Evolutionary conservation across 2,797 vertebrate genomes (phyloP).

Genomic region (Notamacropus eugenii): DNA sequence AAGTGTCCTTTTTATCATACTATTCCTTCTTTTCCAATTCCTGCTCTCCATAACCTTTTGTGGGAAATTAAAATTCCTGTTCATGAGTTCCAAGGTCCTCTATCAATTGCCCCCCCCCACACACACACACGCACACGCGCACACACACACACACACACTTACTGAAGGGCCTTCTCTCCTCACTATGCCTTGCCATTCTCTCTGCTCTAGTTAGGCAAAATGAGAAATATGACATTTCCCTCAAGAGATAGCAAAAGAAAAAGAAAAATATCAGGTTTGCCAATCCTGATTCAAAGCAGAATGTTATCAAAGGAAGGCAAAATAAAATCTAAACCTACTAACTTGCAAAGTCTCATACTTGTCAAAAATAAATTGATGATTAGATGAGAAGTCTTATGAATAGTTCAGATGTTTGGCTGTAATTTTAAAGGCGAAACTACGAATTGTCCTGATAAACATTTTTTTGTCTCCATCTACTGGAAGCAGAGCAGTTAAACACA

Average conservation of each 20-base stretch:
- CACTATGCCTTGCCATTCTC: neutral
- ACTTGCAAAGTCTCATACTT: conserved; percentile 5
- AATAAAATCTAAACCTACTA: conserved; percentile 10
- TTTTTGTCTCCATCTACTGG: conserved; percentile 24
- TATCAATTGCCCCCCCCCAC: neutral
- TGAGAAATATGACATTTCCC: conserved; percentile 38
- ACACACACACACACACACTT: no score
- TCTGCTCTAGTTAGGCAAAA: neutral
- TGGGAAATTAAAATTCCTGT: neutral
- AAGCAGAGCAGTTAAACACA: conserved; percentile 15
- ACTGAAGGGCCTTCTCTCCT: neutral
- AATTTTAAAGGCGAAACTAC: conserved; percentile 12
- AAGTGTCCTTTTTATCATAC: neutral
- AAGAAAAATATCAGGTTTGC: neutral
- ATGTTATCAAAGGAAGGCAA: conserved; percentile 27
- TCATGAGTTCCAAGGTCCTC: neutral
- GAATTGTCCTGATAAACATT: conserved; percentile 36
- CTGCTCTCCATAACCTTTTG: neutral
- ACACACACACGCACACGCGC: no score
- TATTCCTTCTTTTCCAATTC: neutral
- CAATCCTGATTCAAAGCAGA: conserved; percentile 6
- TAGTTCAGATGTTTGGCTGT: conserved; percentile 14
- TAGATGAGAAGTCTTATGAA: conserved; percentile 36
- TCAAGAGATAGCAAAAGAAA: conserved; percentile 5
- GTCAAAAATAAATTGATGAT: conserved; percentile 18